Conservation (phyloP, 2,113 vertebrate genomes). For the Chiloscyllium plagiosum region DNA sequence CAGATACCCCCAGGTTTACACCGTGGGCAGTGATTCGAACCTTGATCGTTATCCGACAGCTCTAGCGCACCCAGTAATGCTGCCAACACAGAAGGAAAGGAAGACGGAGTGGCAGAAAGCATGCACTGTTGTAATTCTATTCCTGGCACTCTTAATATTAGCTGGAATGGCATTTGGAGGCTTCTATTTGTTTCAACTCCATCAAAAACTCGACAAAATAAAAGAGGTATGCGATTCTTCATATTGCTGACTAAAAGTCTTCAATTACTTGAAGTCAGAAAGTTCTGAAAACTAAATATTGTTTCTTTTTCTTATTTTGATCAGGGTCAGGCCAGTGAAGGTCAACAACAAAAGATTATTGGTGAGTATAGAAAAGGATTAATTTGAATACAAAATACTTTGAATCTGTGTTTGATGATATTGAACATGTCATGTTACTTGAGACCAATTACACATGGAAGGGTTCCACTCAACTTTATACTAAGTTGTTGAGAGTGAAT, state of each 20-base stretch:
- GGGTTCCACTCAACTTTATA: neutral
- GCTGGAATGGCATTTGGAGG: neutral
- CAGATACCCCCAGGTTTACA: neutral
- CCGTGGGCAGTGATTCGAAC: neutral
- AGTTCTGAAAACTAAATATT: neutral
- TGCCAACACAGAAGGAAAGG: neutral
- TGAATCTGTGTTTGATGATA: too few species aligned
- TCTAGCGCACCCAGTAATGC: neutral
- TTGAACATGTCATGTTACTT: neutral
- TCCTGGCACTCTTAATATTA: neutral
- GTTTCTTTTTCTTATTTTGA: neutral
- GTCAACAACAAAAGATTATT: neutral
- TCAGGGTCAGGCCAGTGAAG: neutral
- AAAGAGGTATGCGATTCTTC: neutral
- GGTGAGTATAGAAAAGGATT: constrained; percentile 29
- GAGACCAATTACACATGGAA: neutral
- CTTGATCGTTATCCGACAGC: neutral
- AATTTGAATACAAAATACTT: neutral
- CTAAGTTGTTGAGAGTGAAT: neutral
- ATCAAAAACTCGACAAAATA: neutral
- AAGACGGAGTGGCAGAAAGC: neutral
- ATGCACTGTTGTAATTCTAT: neutral
- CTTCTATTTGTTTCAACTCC: neutral
- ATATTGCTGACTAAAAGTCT: neutral
- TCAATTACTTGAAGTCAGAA: neutral